Base-by-base conservation (phyloP, 1,140 invertebrate species). In the Papilio polytes region DNA sequence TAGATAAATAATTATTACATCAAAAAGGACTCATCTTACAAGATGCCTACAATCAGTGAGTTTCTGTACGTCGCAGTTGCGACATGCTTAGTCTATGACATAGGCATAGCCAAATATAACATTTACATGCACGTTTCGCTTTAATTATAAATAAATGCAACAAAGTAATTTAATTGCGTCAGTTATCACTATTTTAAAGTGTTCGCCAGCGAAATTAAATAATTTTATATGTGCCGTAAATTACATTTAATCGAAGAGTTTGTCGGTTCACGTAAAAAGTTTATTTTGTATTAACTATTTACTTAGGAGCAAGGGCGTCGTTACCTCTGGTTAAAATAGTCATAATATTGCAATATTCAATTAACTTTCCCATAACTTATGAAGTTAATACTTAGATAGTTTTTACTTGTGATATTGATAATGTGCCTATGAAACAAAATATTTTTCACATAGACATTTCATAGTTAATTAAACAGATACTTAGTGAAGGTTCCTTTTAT, bases 141-240 rank as follows among this genome's bases (percentile, higher is more conserved):
- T 36, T 22, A 77, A 83, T 46, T 76, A 72, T 77, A 76, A 66
- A 74, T 84, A 83, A 85, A 83, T 81, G 80, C 85, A 88, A 92
- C 89, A 92, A 92, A 88, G 91, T 92, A 87, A 87, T 86, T 87
- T 87, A 90, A 91, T 83, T 89, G 86, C 86, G 85, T 85, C 84
- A 84, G 85, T 86, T 82, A 91, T 91, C 86, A 91, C 92, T 89
- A 89, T 88, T 89, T 86, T 82, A 87, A 92, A 89, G 84, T 91
- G 85, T 91, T 81, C 81, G 81, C 80, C 78, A 84, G 83, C 81
- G 85, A 85, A 89, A 86, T 89, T 84, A 88, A 91, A 91, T 92
- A 89, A 88, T 91, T 92, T 92, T 91, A 94, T 94, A 90, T 83
- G 78, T 78, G 82, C 76, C 82, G 88, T 94, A 94, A 94, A 94